These are phyloP conservation scores for Agriopis aurantiaria DNA, from an alignment of 2,888 invertebrate genomes.

Conservation along the genomic window DNA sequence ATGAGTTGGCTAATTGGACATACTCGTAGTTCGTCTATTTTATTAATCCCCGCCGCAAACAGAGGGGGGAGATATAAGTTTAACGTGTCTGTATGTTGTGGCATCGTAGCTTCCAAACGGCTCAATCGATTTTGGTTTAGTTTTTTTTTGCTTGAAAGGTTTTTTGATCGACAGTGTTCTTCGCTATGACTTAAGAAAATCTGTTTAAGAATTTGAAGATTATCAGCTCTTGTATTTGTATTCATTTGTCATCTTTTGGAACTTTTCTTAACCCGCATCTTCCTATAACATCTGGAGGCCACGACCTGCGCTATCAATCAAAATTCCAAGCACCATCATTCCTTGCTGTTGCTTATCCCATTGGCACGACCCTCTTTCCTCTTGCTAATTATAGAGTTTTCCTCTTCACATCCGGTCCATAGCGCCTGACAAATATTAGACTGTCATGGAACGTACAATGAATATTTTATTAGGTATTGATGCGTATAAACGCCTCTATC, in stretches of 20 bases:
- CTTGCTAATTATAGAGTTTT: constrained; percentile 39
- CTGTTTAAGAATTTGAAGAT: neutral
- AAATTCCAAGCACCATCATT: constrained; percentile 34
- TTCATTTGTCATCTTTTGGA: neutral
- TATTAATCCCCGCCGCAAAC: too few species aligned
- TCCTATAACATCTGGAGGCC: constrained; percentile 18
- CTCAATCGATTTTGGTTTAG: too few species aligned
- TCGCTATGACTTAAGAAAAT: too few species aligned
- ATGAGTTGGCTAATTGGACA: too few species aligned
- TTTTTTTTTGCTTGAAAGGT: too few species aligned
- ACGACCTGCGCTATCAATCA: constrained; percentile 29
- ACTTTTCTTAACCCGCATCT: neutral
- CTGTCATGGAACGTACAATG: neutral
- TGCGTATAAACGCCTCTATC: neutral
- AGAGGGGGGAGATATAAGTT: too few species aligned
- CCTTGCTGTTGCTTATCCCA: constrained; percentile 27
- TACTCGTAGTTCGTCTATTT: too few species aligned
- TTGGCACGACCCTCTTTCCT: constrained; percentile 39
- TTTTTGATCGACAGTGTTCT: too few species aligned
- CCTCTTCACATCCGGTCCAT: constrained; percentile 33
- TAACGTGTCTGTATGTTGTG: too few species aligned
- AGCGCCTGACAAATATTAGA: constrained; percentile 13
- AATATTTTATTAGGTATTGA: constrained; percentile 16
- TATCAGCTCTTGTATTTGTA: neutral
- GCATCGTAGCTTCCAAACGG: too few species aligned